Percentiles rank a stretch among this genome's conserved stretches.
Evolutionary conservation across 2,797 vertebrate species (phyloP).

Genomic region (Hephaestus fuliginosus): DNA sequence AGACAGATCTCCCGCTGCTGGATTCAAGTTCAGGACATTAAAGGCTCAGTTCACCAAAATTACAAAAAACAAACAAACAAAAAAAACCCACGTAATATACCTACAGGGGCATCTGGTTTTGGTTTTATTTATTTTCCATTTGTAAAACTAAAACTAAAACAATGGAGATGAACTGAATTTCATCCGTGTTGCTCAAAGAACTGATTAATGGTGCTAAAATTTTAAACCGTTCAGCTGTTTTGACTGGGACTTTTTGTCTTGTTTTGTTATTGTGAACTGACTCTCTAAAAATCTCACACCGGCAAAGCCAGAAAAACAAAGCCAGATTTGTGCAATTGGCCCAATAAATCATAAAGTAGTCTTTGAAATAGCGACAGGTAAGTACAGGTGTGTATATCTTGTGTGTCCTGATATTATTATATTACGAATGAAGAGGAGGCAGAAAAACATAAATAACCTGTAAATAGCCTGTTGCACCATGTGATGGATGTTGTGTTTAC

Average conservation of each 20-base stretch:
- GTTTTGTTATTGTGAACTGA: neutral
- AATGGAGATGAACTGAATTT: neutral
- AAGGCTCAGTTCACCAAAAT: slow-evolving; percentile 24
- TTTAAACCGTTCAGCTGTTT: too few relatives aligned
- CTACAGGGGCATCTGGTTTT: neutral
- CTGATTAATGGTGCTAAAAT: neutral
- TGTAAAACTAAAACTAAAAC: neutral
- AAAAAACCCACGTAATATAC: too few relatives aligned
- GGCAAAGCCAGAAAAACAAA: neutral
- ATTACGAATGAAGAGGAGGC: neutral
- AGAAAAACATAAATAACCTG: neutral
- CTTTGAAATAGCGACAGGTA: neutral
- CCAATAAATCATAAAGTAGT: neutral
- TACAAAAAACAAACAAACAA: neutral
- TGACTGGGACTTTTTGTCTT: too few relatives aligned
- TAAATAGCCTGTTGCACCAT: neutral
- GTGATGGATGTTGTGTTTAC: slow-evolving; percentile 2
- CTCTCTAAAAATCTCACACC: neutral
- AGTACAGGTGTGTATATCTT: neutral
- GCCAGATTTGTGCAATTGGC: too few relatives aligned
- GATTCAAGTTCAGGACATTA: slow-evolving; percentile 3
- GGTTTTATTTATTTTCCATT: neutral
- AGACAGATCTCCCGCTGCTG: neutral
- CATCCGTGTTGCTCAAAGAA: neutral
- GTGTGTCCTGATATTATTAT: neutral